A percentile compares a stretch with the other conserved stretches of the same genome.
Conservation (phyloP, 2,797 vertebrate species). For the Phalloptychus januarius region DNA sequence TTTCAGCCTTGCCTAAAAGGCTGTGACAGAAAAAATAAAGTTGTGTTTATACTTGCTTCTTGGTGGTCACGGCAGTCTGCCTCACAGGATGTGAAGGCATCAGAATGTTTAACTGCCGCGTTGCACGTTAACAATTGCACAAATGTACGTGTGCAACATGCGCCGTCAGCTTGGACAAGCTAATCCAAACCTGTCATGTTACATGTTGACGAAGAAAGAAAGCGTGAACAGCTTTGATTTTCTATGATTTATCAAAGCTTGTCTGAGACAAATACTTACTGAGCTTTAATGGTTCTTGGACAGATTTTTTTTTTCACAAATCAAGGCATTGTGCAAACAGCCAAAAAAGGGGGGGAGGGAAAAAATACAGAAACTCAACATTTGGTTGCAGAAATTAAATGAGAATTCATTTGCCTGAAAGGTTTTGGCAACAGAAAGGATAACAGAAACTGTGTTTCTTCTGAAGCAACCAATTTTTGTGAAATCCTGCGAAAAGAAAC, state of each 20-base stretch:
- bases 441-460: not conserved
- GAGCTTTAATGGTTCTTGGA: not conserved
- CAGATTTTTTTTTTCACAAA: not conserved
- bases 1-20: not conserved
- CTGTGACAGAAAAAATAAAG: not conserved
- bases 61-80: constrained; percentile 1
- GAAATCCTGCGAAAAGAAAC: not conserved
- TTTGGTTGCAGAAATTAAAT: constrained; percentile 4
- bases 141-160: not conserved
- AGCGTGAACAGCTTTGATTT: not conserved
- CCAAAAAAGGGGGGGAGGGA: not conserved
- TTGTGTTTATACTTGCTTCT: constrained; percentile 1
- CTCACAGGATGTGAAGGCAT: not conserved
- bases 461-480: not conserved
- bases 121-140: not conserved
- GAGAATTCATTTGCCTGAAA: not conserved
- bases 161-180: not conserved
- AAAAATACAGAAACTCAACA: not conserved
- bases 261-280: not conserved
- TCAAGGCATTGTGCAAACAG: not conserved
- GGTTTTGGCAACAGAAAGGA: constrained; percentile 9
- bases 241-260: not conserved
- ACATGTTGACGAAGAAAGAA: no score
- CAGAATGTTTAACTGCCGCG: not conserved
- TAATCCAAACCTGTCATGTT: not conserved